Conservation (phyloP, 2,113 vertebrate species). For the Malurus elegans region DNA sequence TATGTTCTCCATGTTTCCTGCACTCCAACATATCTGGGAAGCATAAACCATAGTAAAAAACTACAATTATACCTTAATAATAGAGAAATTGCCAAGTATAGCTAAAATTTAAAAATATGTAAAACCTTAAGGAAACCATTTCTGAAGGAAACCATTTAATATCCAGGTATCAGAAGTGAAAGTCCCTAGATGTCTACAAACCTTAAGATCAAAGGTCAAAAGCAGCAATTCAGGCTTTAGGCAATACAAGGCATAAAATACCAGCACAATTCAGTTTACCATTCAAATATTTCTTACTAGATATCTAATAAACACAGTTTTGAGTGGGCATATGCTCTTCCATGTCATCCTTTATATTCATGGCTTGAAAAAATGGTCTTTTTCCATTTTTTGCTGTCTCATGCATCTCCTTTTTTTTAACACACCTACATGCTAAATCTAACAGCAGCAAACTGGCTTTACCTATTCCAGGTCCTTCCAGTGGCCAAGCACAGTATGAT, state of each 20-base stretch:
- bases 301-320: neutral
- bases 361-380: neutral
- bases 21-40: slow-evolving; percentile 9
- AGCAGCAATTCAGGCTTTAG: neutral
- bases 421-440: neutral
- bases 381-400: neutral
- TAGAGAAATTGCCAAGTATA: neutral
- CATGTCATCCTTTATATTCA: neutral
- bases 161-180: neutral
- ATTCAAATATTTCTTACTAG: neutral
- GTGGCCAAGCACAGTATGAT: neutral
- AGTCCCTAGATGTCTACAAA: neutral
- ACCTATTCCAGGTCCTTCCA: neutral
- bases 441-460: neutral
- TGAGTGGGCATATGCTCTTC: neutral
- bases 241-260: neutral
- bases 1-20: slow-evolving; percentile 9
- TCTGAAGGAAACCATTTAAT: neutral
- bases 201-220: neutral
- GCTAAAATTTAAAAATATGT: neutral
- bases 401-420: neutral
- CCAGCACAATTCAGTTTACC: neutral
- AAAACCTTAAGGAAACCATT: neutral
- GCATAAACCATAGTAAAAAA: neutral
- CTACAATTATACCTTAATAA: neutral